phyloP scores from a whole-genome alignment of 2,888 invertebrate genomes.

The Sthenelais limicola region DNA sequence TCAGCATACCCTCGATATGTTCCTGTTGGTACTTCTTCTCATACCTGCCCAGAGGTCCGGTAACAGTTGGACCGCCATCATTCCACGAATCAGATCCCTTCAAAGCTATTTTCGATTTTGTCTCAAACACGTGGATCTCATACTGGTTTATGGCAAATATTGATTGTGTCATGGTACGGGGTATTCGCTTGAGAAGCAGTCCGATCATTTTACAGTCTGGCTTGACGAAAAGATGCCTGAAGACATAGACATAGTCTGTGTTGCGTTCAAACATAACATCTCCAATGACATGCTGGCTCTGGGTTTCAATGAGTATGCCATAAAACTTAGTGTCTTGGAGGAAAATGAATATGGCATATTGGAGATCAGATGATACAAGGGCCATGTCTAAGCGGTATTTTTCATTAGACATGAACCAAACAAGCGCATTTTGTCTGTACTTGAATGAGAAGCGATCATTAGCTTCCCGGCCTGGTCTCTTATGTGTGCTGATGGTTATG shows the following conservation, averaged over 20 bases:
- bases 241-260: not conserved
- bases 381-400: not conserved
- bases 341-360: conserved; percentile 2
- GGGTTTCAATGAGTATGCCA: not conserved
- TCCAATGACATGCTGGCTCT: not conserved
- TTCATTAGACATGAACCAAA: not conserved
- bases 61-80: too few relatives aligned
- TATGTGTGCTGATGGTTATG: not conserved
- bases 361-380: not conserved
- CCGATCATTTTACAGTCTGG: not conserved
- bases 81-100: too few relatives aligned
- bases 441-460: not conserved
- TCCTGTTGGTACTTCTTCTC: conserved; percentile 7
- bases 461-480: not conserved
- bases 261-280: conserved; percentile 17
- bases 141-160: not conserved
- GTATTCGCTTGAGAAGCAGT: not conserved
- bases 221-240: conserved; percentile 6
- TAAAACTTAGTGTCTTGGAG: not conserved
- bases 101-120: too few relatives aligned
- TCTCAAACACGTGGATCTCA: conserved; percentile 21
- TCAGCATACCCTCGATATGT: conserved; percentile 14
- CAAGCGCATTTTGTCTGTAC: not conserved
- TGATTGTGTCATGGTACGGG: not conserved
- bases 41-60: too few relatives aligned